phyloP scores from a whole-genome alignment of 2,113 vertebrate species.

The Brachyistius frenatus region DNA sequence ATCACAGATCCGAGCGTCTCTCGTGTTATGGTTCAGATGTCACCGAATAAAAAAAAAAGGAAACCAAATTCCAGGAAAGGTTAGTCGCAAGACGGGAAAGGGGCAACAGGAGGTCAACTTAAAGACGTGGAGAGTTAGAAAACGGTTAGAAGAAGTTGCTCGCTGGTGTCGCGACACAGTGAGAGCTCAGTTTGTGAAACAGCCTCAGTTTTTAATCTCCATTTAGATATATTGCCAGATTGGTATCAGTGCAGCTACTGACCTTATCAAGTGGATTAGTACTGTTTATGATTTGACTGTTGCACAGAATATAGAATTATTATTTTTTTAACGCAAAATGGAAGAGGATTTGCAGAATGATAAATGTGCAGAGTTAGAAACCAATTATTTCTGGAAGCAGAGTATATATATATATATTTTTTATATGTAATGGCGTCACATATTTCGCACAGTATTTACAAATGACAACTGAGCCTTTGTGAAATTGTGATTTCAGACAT shows the following conservation, averaged over 20 bases:
- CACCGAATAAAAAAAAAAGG: slow-evolving; percentile 15
- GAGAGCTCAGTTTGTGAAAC: slow-evolving; percentile 56
- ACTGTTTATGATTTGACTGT: not conserved
- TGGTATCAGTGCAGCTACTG: not conserved
- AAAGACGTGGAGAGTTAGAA: slow-evolving; percentile 3
- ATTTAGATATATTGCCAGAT: not conserved
- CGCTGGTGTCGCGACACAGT: slow-evolving; percentile 10
- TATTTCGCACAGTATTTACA: too few relatives aligned
- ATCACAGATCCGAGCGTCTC: slow-evolving; percentile 1
- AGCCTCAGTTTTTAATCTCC: not conserved
- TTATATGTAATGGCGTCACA: too few relatives aligned
- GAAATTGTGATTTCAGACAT: too few relatives aligned
- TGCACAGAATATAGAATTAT: not conserved
- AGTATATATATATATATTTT: too few relatives aligned
- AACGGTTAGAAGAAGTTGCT: slow-evolving; percentile 12
- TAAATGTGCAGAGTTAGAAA: too few relatives aligned
- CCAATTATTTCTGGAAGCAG: too few relatives aligned
- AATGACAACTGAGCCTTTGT: too few relatives aligned
- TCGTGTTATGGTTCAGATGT: slow-evolving; percentile 66
- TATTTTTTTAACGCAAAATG: slow-evolving; percentile 4
- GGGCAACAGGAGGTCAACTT: slow-evolving; percentile 11
- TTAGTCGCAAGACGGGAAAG: slow-evolving; percentile 45
- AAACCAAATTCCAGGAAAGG: slow-evolving; percentile 28
- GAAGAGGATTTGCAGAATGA: not conserved
- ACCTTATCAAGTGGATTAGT: not conserved